Evolutionary conservation across 2,113 vertebrate genomes (phyloP).

Genomic region (Crypturellus undulatus): DNA sequence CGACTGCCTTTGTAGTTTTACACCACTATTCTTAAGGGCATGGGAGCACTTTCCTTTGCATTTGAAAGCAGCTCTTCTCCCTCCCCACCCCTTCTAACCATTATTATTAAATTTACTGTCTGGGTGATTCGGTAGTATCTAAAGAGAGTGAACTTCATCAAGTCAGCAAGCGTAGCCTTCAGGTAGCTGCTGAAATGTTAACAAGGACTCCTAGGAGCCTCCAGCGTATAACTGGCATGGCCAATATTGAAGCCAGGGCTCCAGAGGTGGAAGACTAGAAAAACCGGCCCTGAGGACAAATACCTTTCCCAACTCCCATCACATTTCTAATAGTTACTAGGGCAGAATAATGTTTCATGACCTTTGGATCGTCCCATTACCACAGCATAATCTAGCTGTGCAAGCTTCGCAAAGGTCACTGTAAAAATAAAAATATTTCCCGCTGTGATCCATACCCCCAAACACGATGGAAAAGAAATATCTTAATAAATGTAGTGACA

Average conservation of each 20-base stretch:
- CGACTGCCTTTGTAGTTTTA: neutral
- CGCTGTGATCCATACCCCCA: slow-evolving; percentile 45
- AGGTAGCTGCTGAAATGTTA: slow-evolving; percentile 24
- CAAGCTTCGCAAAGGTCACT: slow-evolving; percentile 58
- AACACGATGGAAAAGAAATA: slow-evolving; percentile 41
- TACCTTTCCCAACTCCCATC: slow-evolving; percentile 26
- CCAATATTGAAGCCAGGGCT: neutral
- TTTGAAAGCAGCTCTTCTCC: neutral
- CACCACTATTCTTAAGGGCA: neutral
- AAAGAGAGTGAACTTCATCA: neutral
- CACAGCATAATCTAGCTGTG: slow-evolving; percentile 9
- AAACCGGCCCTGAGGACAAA: slow-evolving; percentile 26
- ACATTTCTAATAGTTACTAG: slow-evolving; percentile 63
- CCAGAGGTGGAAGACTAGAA: slow-evolving; percentile 41
- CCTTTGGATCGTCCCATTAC: slow-evolving; percentile 62
- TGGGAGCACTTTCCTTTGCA: neutral
- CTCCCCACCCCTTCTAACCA: neutral
- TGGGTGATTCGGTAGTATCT: neutral
- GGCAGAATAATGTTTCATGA: slow-evolving; percentile 73
- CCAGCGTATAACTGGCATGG: neutral
- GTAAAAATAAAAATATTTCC: slow-evolving; percentile 49
- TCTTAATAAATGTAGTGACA: slow-evolving; percentile 58
- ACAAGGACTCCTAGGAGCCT: neutral
- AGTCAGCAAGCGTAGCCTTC: neutral
- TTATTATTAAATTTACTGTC: neutral